Conservation (phyloP, 2,797 vertebrate species). For the Pantherophis vulpinus region DNA sequence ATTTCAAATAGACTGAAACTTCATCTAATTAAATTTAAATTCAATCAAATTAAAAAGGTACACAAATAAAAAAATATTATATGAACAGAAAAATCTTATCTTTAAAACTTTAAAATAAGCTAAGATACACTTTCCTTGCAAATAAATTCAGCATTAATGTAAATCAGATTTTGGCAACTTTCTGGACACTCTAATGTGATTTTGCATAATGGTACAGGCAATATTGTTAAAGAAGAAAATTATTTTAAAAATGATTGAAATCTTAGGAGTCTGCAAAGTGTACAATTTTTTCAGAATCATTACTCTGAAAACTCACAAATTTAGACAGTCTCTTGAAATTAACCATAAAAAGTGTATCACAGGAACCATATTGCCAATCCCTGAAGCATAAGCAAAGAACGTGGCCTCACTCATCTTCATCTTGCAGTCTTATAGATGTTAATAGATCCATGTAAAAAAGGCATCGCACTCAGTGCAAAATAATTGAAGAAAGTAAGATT, state of each 20-base stretch:
- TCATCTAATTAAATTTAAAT: neutral
- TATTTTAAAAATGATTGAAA: neutral
- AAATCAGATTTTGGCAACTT: neutral
- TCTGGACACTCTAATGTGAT: neutral
- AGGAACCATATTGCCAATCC: neutral
- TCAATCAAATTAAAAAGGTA: neutral
- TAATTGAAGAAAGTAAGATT: neutral
- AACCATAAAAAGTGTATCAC: neutral
- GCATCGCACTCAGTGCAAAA: neutral
- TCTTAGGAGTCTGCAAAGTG: neutral
- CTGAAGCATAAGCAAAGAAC: neutral
- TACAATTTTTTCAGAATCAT: neutral
- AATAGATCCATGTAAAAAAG: neutral
- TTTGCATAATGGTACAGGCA: neutral
- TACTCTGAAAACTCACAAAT: neutral
- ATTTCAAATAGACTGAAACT: neutral
- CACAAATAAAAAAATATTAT: neutral
- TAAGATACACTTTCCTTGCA: neutral
- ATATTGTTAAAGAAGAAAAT: neutral
- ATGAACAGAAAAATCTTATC: neutral
- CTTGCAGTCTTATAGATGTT: neutral
- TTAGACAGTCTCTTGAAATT: neutral
- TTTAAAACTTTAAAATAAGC: neutral
- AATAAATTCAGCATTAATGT: neutral
- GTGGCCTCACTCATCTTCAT: neutral